Percentiles rank a stretch among this genome's conserved stretches.
These are phyloP conservation scores for Bombus ignitus DNA, from an alignment of 1,140 invertebrate genomes.

Conservation along the genomic window DNA sequence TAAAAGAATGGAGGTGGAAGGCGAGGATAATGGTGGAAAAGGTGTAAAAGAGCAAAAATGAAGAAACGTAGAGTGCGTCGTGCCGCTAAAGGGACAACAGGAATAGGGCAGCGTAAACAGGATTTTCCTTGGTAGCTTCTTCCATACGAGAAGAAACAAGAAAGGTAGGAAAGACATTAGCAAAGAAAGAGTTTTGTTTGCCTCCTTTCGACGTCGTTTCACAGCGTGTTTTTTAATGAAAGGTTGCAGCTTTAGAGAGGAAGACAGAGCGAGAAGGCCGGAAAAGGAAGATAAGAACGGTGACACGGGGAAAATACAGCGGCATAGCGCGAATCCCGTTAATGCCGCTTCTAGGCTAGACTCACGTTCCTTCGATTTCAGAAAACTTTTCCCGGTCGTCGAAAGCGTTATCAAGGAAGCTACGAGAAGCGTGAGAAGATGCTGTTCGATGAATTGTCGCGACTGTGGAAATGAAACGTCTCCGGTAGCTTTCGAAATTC, in stretches of 20 bases:
- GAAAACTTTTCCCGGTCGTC: slow-evolving; percentile 46
- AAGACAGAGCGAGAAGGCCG: too few relatives aligned
- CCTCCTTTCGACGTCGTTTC: slow-evolving; percentile 9
- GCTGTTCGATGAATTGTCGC: neutral
- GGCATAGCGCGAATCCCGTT: neutral
- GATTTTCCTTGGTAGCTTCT: neutral
- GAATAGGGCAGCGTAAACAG: neutral
- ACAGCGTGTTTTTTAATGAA: slow-evolving; percentile 16
- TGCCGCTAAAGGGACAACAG: slow-evolving; percentile 10
- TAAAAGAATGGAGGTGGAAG: neutral
- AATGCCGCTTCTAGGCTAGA: slow-evolving; percentile 18
- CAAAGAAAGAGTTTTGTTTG: neutral
- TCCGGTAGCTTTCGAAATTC: too few relatives aligned
- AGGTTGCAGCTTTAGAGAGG: neutral
- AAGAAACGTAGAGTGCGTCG: neutral
- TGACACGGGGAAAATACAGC: neutral
- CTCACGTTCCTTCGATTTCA: slow-evolving; percentile 23
- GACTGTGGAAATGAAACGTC: neutral
- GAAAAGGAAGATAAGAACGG: neutral
- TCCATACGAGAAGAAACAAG: too few relatives aligned
- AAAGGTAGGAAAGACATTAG: neutral
- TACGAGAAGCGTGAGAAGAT: neutral
- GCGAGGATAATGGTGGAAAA: neutral
- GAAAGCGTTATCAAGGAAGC: slow-evolving; percentile 17
- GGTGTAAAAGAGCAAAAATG: neutral